Evolutionary conservation across 2,797 vertebrate species (phyloP), one percentile per base, ranked within the genome.

Genomic region (Otus scops): DNA sequence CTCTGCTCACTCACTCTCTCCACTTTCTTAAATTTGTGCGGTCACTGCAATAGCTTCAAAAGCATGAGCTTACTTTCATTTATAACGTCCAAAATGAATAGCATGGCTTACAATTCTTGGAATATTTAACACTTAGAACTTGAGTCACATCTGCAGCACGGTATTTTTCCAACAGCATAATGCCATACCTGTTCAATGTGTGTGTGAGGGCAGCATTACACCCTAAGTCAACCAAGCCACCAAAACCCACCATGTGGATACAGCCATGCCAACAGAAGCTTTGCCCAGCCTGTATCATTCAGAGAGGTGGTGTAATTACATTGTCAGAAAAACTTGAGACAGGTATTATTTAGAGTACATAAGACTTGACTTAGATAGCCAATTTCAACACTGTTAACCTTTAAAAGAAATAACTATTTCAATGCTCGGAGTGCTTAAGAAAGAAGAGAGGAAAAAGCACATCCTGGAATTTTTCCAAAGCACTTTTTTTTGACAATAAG

Each of bases 361-460:
- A 94, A 95, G 67, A 27, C 61, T 75, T 71, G 38, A 73, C 51
- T 80, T 82, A 79, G 74, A 64, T 53, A 88, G 79, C 77, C 83
- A 89, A 67, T 67, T 88, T 93, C 84, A 95, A 93, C 70, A 92
- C 48, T 53, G 47, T 28, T 97, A 93, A 89, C 90, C 80, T 97
- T 94, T 87, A 88, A 65, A 82, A 79, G 54, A 93, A 94, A n/a
- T 79, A 95, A 74, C 39, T 59, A 63, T 82, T 89, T 76, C 70
- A 89, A 43, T 24, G 24, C 65, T 84, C 2, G 0, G 7, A 81
- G 34, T n/a, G 4, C 51, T 64, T 78, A 78, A 91, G 68, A 81
- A 71, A 85, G 34, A 56, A 69, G 36, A 51, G 39, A 57, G 48
- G 60, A 38, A 88, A 95, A 88, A 71, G 51, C 26, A 53, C 6